Evolutionary conservation across 2,113 vertebrate genomes (phyloP).

Genomic region (Galemys pyrenaicus): DNA sequence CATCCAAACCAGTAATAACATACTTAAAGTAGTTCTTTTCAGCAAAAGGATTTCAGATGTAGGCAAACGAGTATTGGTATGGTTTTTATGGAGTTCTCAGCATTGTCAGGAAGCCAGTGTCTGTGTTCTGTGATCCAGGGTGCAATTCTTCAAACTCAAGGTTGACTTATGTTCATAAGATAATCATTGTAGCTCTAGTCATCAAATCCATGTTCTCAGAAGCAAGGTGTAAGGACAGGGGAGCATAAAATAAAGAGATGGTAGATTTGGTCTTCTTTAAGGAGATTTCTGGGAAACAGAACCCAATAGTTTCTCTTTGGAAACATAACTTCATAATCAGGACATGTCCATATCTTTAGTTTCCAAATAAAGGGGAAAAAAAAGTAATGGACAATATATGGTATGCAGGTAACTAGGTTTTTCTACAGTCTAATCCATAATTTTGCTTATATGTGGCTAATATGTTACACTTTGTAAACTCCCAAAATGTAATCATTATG

Average conservation of each 20-base stretch:
- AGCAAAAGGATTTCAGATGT: neutral
- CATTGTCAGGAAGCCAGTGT: neutral
- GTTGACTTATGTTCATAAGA: neutral
- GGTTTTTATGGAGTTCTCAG: fast-evolving
- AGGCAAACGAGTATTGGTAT: neutral
- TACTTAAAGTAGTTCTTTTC: neutral
- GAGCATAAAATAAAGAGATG: neutral
- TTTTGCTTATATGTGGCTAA: neutral
- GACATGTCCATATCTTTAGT: neutral
- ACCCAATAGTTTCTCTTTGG: neutral
- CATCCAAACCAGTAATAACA: neutral
- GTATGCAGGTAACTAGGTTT: neutral
- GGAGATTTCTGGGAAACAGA: neutral
- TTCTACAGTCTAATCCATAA: neutral
- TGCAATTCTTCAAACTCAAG: neutral
- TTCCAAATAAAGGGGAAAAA: neutral
- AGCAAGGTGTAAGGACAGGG: neutral
- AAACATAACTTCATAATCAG: neutral
- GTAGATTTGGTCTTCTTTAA: neutral
- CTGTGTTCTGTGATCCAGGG: neutral
- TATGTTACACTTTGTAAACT: neutral
- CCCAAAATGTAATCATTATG: neutral
- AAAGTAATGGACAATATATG: too few species aligned
- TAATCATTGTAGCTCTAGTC: too few species aligned
- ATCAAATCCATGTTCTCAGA: neutral